Evolutionary conservation across 1,140 invertebrate species (phyloP), one percentile per base, ranked within the genome.

Genomic region (Trachymyrmex cornetzi): DNA sequence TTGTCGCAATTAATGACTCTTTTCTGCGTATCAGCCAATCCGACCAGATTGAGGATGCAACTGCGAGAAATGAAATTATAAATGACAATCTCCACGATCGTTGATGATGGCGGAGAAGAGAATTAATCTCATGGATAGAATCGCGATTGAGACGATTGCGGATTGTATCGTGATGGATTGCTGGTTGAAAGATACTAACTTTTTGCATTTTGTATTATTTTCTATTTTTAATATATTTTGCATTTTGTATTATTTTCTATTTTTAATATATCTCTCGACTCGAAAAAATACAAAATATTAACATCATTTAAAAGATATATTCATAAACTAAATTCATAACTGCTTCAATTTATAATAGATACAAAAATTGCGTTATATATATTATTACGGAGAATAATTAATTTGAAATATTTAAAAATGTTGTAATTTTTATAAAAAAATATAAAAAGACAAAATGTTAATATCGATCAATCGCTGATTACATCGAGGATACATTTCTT

Each of bases 101-200:
- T 63, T 50, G 64, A 50, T 50, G 64, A 50, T 57, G 57, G 77
- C 19, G 48, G 67, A 74, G 55, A 67, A 24, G 30, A 38, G 27
- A 69, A 88, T 88, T 84, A 74, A 75, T 84, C 24, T 71, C 69
- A 22, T 38, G 14, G n/a, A 74, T 38, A 19, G 24, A 75, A 75
- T 48, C n/a, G 59, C 27, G 6, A 84, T 38, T 61, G 38, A 61
- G 5, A 14, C 53, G 34, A 82, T 74, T 74, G 38, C 67, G 55
- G 34, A 82, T 30, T 22, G 55, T 27, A 30, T 61, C 19, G 3
- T 48, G 38, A 14, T 30, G 53, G 12, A 27, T 34, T 59, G 22
- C 22, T 59, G 66, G 7, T 11, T 44, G 79, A 19, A 30, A n/a
- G 24, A 74, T 84, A 22, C 34, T 57, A 63, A 75, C 55, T 48